Conservation (phyloP, 1,140 invertebrate species). For the Glossosoma conforme region DNA sequence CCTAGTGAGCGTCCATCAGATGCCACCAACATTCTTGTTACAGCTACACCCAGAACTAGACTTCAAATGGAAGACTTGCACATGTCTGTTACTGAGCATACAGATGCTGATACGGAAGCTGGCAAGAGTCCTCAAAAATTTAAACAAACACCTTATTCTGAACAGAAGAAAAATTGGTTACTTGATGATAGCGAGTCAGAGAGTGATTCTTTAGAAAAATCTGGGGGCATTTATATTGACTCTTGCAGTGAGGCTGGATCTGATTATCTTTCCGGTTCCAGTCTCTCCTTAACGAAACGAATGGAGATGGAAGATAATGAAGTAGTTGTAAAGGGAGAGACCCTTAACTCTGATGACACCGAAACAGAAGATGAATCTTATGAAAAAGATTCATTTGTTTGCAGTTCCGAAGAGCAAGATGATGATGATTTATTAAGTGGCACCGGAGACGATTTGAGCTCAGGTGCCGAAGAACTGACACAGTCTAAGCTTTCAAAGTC, state of each 20-base stretch:
- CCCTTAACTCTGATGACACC: constrained; percentile 14
- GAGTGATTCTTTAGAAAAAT: background rate
- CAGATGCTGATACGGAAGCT: background rate
- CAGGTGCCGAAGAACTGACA: no score
- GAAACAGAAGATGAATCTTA: constrained; percentile 17
- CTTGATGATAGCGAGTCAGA: no score
- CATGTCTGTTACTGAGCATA: constrained; percentile 3
- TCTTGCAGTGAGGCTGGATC: constrained; percentile 22
- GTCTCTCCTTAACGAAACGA: constrained; percentile 12
- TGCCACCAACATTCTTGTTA: background rate
- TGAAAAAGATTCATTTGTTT: constrained; percentile 28
- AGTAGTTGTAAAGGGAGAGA: constrained; percentile 22
- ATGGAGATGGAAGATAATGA: constrained; percentile 22
- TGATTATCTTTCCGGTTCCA: constrained; percentile 25
- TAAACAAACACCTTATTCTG: background rate
- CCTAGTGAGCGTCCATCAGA: no score
- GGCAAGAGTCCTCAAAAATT: background rate
- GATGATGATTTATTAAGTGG: no score
- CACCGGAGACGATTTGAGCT: no score
- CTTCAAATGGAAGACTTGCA: constrained; percentile 1
- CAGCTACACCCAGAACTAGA: background rate
- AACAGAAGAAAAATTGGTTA: no score
- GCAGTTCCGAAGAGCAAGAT: constrained; percentile 19
- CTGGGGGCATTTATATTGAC: constrained; percentile 5
- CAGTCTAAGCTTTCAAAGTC: no score